A percentile compares a stretch with the other conserved stretches of the same genome.
Evolutionary conservation across 2,888 invertebrate species (phyloP).

Genomic region (Drepana falcataria): DNA sequence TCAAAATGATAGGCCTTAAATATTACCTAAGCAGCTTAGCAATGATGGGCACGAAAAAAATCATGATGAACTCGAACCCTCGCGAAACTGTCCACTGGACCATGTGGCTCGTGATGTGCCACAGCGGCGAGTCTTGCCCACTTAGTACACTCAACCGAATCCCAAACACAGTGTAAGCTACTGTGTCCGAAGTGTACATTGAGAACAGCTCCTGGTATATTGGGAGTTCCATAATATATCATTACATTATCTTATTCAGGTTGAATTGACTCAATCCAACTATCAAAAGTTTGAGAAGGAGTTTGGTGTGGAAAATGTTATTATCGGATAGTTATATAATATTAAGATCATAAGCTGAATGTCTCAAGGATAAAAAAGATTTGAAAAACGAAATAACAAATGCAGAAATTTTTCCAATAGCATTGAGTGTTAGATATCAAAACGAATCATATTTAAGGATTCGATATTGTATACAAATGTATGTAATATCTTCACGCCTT

Average conservation of each 20-base stretch:
- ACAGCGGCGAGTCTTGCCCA: conserved; percentile 48
- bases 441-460: too few relatives aligned
- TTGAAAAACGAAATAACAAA: too few relatives aligned
- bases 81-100: conserved; percentile 57
- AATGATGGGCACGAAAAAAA: conserved; percentile 49
- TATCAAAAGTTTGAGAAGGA: background rate
- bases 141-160: conserved; percentile 49
- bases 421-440: too few relatives aligned
- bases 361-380: too few relatives aligned
- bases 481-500: too few relatives aligned
- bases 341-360: too few relatives aligned
- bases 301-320: background rate
- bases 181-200: conserved; percentile 63
- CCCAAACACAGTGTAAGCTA: conserved; percentile 56
- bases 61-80: conserved; percentile 51
- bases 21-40: conserved; percentile 44
- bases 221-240: conserved; percentile 3
- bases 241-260: too few relatives aligned
- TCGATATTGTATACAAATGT: too few relatives aligned
- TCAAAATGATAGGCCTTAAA: background rate
- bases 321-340: too few relatives aligned
- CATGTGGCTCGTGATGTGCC: conserved; percentile 60
- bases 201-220: conserved; percentile 47
- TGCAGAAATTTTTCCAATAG: too few relatives aligned
- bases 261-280: background rate